These are phyloP conservation scores for Polyodon spathula DNA, from an alignment of 2,113 vertebrate species.

Conservation along the genomic window DNA sequence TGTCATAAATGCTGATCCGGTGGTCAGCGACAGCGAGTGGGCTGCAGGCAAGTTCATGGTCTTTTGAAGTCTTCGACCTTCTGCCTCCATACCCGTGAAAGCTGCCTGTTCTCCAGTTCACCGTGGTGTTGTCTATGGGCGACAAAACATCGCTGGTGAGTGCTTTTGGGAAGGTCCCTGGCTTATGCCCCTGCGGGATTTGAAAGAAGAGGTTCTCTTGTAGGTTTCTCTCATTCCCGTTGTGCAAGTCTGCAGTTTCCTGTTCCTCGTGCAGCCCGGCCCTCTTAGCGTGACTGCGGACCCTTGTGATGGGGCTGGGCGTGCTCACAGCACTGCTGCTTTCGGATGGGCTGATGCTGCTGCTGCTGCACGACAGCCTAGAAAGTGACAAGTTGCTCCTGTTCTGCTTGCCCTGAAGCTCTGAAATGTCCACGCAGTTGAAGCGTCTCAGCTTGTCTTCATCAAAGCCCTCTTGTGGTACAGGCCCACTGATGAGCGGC, in stretches of 20 bases:
- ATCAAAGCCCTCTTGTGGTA: conserved; percentile 49
- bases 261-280: conserved; percentile 15
- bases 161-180: conserved; percentile 72
- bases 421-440: conserved; percentile 45
- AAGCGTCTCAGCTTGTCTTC: conserved; percentile 51
- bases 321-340: conserved; percentile 61
- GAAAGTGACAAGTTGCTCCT: conserved; percentile 42
- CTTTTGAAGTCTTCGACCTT: conserved; percentile 30
- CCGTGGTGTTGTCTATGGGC: conserved; percentile 41
- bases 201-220: conserved; percentile 54
- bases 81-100: conserved; percentile 62
- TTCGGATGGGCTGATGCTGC: conserved; percentile 56
- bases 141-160: conserved; percentile 48
- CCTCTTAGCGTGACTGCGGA: conserved; percentile 30
- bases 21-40: conserved; percentile 30
- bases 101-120: conserved; percentile 76
- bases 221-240: conserved; percentile 39
- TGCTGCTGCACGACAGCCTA: conserved; percentile 41
- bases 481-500: conserved; percentile 46
- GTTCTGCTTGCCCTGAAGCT: conserved; percentile 32
- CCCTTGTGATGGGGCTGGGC: conserved; percentile 33
- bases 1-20: conserved; percentile 74
- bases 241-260: conserved; percentile 33
- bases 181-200: conserved; percentile 69
- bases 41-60: conserved; percentile 25